phyloP scores from a whole-genome alignment of 2,888 invertebrate genomes.

The Tenthredo distinguenda region DNA sequence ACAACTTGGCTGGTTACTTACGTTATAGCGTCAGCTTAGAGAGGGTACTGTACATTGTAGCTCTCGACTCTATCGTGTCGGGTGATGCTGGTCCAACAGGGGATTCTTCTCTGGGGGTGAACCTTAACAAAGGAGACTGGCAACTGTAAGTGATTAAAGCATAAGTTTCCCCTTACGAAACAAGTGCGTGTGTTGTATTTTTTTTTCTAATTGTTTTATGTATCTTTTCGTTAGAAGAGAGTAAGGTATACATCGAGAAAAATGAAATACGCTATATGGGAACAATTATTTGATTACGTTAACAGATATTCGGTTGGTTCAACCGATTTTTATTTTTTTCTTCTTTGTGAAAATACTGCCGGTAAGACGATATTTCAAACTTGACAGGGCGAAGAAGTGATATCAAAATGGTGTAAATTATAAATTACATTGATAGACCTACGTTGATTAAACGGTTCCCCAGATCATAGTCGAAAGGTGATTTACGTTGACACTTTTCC shows the following conservation, averaged over 20 bases:
- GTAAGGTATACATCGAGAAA: neutral
- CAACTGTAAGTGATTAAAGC: constrained; percentile 69
- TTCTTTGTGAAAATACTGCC: neutral
- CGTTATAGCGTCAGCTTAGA: constrained; percentile 19
- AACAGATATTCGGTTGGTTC: neutral
- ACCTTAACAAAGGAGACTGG: constrained; percentile 61
- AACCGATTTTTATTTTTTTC: neutral
- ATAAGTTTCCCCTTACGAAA: constrained; percentile 56
- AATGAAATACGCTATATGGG: neutral
- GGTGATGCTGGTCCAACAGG: constrained; percentile 51
- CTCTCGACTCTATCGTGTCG: constrained; percentile 56
- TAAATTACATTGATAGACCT: neutral
- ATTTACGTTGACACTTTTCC: constrained; percentile 12
- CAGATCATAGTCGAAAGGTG: neutral
- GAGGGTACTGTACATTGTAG: constrained; percentile 21
- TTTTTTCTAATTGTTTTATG: constrained; percentile 12
- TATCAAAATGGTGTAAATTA: neutral
- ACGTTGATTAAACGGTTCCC: neutral
- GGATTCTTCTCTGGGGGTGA: constrained; percentile 67
- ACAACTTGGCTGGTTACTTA: neutral
- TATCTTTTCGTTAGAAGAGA: neutral
- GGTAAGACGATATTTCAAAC: too few species aligned
- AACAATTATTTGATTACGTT: neutral
- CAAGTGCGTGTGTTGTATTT: constrained; percentile 7
- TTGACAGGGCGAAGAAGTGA: neutral